Conservation (phyloP, 2,888 invertebrate genomes). For the Eupelmus urozonus region DNA sequence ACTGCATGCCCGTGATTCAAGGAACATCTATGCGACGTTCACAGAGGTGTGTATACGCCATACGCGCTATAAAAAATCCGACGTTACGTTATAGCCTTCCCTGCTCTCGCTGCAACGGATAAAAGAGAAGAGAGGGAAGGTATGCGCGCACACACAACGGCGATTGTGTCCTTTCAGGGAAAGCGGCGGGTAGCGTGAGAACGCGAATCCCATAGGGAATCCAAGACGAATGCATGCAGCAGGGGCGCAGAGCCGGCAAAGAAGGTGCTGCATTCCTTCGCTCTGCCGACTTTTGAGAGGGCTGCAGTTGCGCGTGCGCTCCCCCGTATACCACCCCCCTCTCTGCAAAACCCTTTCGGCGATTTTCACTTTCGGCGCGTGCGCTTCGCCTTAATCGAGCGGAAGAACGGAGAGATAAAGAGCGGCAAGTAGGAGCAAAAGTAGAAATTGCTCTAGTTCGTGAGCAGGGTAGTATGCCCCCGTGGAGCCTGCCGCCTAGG, state of each 20-base stretch:
- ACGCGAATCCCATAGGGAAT: conserved; percentile 69
- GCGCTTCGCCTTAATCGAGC: too few species aligned
- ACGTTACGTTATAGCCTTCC: neutral
- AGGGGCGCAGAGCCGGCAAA: conserved; percentile 65
- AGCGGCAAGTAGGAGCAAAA: neutral
- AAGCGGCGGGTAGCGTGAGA: conserved; percentile 68
- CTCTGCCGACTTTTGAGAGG: conserved; percentile 4
- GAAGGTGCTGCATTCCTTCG: conserved; percentile 64
- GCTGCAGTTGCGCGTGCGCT: neutral
- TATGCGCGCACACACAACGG: neutral
- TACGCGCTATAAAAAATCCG: neutral
- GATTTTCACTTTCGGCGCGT: too few species aligned
- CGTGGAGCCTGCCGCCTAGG: conserved; percentile 32
- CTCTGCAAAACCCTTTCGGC: neutral
- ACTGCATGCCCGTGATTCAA: neutral
- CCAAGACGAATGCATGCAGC: conserved; percentile 66
- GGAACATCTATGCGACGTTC: neutral
- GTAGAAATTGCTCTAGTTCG: conserved; percentile 66
- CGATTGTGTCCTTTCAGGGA: conserved; percentile 27
- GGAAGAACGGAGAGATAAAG: neutral
- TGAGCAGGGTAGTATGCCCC: conserved; percentile 66
- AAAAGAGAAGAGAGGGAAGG: too few species aligned
- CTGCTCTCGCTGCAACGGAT: neutral
- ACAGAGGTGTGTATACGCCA: too few species aligned
- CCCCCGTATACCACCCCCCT: neutral